Base-by-base conservation (phyloP, 2,888 invertebrate genomes). In the Patella caerulea region DNA sequence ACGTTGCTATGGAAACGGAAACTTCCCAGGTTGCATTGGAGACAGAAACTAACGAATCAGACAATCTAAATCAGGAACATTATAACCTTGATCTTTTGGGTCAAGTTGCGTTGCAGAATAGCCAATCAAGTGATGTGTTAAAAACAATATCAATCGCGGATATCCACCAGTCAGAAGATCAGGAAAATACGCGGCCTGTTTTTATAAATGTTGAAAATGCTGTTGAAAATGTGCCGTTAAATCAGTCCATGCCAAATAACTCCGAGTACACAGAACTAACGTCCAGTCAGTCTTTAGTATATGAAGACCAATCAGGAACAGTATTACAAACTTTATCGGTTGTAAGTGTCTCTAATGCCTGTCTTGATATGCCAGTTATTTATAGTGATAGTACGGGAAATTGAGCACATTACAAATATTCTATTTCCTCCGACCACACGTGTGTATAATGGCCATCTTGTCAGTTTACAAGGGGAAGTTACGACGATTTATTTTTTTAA, bases 11-110 rank as follows among this genome's bases (percentile, higher is more conserved):
- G 15, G 24, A 54, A 24, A 17, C 45, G 1, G 52, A 69, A 24
- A 14, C 59, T 15, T 7, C 65, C 45, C 29, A 72, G 29, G 56
- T 55, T 55, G 73, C 56, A 71, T 59, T 65, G n/a, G 19, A 53
- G 17, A 70, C 52, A n/a, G 74, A 77, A 65, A 76, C 56, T 54
- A 53, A 76, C 45, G 77, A 74, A 45, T 78, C 65, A 45, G 19
- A 29, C 5, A 29, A 54, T 34, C 15, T 29, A 56, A 24, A 56
- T 56, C 12, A 19, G 29, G 29, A 19, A 15, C 55, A 53, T n/a
- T 56, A 56, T 59, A 54, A 73, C 59, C 29, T 56, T 24, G 54
- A 73, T 29, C 24, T 65, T 24, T 14, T 65, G 15, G 65, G 65
- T 24, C 19, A 65, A 65, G 65, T 65, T 12, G 65, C 65, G 4